Base-by-base conservation (phyloP, 2,797 vertebrate genomes). In the Leptodactylus fallax region DNA sequence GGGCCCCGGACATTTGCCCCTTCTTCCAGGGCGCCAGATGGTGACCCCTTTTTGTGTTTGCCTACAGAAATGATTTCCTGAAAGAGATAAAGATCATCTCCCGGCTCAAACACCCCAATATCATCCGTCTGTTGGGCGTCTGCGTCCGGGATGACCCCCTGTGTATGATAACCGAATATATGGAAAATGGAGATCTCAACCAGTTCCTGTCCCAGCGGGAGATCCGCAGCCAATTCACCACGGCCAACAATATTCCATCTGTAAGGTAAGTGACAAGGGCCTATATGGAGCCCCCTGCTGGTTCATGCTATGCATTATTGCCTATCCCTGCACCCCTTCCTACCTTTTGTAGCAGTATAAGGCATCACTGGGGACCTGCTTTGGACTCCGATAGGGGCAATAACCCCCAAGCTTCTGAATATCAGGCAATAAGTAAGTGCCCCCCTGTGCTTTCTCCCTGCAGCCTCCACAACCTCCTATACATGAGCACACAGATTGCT, bases 71-170 rank as follows among this genome's bases (percentile, higher is more conserved):
- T 27, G 96, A 97, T 92, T 97, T 97, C 92, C 92, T 97, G 90
- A 97, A 97, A 92, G 96, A 97, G 87, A 96, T 97, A 81, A 97
- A 97, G 94, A 96, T 97, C 91, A 97, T 97, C 96, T 97, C 96
- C 0, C 95, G 96, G 0, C 94, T 97, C 80, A 96, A 97, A 74
- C 94, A 97, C 92, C 95, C 96, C 0, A 97, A 97, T 94, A 97
- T 97, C 93, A 96, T 97, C 92, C 95, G 95, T n/a, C 93, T 97
- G 92, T 94, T 97, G 90, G 96, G 96, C 0, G 96, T 97, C 89
- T 96, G 95, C 0, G 94, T 97, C 90, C 93, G 92, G 19, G 96
- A 96, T 0, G 96, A 96, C 91, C 96, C 96, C 0, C 92, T 97
- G 72, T 97, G 94, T 91, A 94, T 97, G 95, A 95, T 96, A 88